Evolutionary conservation across 2,113 vertebrate species (phyloP), one percentile per base, ranked within the genome.

Genomic region (Microtus pennsylvanicus): DNA sequence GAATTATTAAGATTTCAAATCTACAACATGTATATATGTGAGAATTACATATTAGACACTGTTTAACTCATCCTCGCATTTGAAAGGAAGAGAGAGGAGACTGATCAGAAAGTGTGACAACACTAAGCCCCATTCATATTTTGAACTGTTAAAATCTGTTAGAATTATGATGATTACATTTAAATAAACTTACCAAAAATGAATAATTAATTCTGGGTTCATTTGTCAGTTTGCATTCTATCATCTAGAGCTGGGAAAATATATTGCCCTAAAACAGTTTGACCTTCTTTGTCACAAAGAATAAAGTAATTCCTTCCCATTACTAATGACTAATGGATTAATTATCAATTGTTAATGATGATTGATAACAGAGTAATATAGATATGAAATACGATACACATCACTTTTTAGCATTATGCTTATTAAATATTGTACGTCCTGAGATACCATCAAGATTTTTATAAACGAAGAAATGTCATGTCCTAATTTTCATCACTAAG

Each of bases 401-500:
- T 26, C 58, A 19, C 24, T 22, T 6, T 83, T 95, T 92, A 67
- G 21, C 42, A 77, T 35, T 47, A 61, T 52, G 19, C 6, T 1
- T 22, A 58, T 13, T 82, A 13, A 77, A 87, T 90, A 78, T 33
- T 74, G 52, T 72, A 50, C 3, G 13, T 30, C 6, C 10, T 92
- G 55, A 86, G 82, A 85, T 38, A n/a, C 30, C 58, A 85, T 86
- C 28, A 95, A 89, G 10, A 91, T 33, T 89, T 89, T 95, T 28
- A 87, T 61, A 92, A 95, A 89, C 8, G 69, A 82, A 76, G 70
- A 47, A 69, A 12, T 69, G 35, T 55, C 42, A 38, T 24, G 19
- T 21, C 13, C 75, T 86, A 86, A 22, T 70, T 92, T 87, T 67
- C 63, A n/a, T 93, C 92, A n/a, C 14, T 30, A 87, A 89, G 78